Base-by-base conservation (phyloP, 1,140 invertebrate species). In the Chionoecetes opilio region DNA sequence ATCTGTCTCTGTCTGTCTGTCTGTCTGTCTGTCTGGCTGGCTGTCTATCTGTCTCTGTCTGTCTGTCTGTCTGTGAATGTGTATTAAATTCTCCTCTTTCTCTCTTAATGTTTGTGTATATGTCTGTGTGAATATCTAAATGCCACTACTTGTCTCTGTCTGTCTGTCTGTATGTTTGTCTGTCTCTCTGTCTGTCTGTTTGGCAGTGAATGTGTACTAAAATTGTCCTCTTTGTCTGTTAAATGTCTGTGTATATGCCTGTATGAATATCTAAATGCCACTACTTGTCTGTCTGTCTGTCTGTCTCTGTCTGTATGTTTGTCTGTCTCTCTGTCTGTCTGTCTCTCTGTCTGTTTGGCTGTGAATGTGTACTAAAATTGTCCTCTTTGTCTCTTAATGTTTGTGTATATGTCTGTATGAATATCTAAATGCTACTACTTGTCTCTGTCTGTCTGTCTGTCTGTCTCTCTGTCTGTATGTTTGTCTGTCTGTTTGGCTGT, bases 11-110 rank as follows among this genome's bases (percentile, higher is more conserved):
- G 87, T 88, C 31, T 8, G 87, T 88, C 31, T 8, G 87, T 88
- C 31, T 8, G 87, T 88, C 31, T 8, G 87, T 88, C 31, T 8
- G 87, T 88, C 9, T 88, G 86, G 5, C 9, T 88, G 86, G 9
- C 9, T 88, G 86, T 88, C 9, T 88, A 32, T 35, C 9, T 88
- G 86, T 88, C 9, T 88, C 9, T 88, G 86, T 88, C 9, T 88
- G 86, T 88, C 9, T 88, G 86, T 88, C 9, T 88, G 86, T 88
- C 9, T 88, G 86, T 88, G 87, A 11, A n/a, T 37, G n/a, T 17
- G 31, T n/a, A 14, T 37, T n/a, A n/a, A n/a, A n/a, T n/a, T n/a
- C n/a, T n/a, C n/a, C n/a, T n/a, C n/a, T n/a, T n/a, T n/a, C n/a
- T n/a, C n/a, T 75, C 11, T 11, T n/a, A n/a, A 21, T 63, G 53